phyloP scores from a whole-genome alignment of 2,888 invertebrate species.

The Xestia sexstrigata region DNA sequence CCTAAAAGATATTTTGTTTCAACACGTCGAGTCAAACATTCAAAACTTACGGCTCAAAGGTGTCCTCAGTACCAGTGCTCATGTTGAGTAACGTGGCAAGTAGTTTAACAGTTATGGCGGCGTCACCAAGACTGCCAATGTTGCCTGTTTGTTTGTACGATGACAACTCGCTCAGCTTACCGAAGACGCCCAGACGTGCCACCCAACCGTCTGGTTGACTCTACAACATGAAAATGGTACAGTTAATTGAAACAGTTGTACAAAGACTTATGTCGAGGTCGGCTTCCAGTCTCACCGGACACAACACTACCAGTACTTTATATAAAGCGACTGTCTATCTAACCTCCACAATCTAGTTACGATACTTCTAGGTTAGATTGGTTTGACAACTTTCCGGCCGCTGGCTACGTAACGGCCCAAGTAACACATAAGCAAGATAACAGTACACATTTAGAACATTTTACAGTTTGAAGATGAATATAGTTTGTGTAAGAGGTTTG shows the following conservation, averaged over 20 bases:
- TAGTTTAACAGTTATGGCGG: conserved; percentile 82
- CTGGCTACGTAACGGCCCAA: too few species aligned
- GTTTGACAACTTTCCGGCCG: too few species aligned
- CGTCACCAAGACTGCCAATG: conserved; percentile 76
- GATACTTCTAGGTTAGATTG: not conserved
- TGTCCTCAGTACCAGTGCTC: conserved; percentile 78
- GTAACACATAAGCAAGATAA: too few species aligned
- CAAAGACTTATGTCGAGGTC: not conserved
- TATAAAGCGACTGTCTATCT: not conserved
- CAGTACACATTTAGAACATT: too few species aligned
- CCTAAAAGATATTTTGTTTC: too few species aligned
- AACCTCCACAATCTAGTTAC: not conserved
- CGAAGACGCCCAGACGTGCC: conserved; percentile 85
- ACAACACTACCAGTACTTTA: not conserved
- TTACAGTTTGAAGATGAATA: too few species aligned
- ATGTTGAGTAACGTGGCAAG: conserved; percentile 81
- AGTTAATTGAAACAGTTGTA: not conserved
- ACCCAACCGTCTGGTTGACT: conserved; percentile 86
- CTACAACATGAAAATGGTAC: conserved; percentile 68
- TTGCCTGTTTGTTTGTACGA: conserved; percentile 80
- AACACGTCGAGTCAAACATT: not conserved
- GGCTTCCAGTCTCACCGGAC: too few species aligned
- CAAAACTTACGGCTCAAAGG: conserved; percentile 81
- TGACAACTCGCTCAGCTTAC: conserved; percentile 81
- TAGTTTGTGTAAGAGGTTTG: too few species aligned